A percentile compares a stretch with the other conserved stretches of the same genome.
These are phyloP conservation scores for Leptoclinus maculatus DNA, from an alignment of 2,797 vertebrate species.

Conservation along the genomic window DNA sequence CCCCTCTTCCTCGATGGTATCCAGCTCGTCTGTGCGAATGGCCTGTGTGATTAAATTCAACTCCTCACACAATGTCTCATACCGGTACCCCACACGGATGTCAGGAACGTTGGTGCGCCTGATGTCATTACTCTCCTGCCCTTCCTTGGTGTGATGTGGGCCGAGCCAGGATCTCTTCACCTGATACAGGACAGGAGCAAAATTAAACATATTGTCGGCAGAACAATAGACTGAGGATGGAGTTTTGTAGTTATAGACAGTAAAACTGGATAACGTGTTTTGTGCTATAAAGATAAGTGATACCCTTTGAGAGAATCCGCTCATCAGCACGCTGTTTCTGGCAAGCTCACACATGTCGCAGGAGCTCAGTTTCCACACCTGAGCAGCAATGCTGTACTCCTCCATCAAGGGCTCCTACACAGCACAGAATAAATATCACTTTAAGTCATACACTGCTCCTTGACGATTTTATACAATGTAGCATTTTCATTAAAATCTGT, in stretches of 20 bases:
- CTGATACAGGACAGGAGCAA: slow-evolving; percentile 69
- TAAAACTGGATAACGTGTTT: background rate
- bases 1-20: slow-evolving; percentile 90
- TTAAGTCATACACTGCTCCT: background rate
- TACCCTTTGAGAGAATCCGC: slow-evolving; percentile 96
- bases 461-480: background rate
- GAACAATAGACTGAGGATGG: background rate
- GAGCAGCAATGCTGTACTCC: slow-evolving; percentile 98
- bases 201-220: background rate
- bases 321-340: slow-evolving; percentile 98
- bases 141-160: slow-evolving; percentile 90
- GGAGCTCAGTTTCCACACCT: slow-evolving; percentile 98
- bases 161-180: slow-evolving; percentile 96
- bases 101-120: slow-evolving; percentile 96
- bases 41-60: slow-evolving; percentile 95
- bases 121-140: slow-evolving; percentile 94
- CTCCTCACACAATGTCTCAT: slow-evolving; percentile 97
- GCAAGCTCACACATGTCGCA: slow-evolving; percentile 98
- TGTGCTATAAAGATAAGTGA: background rate
- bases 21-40: slow-evolving; percentile 91
- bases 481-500: background rate
- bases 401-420: slow-evolving; percentile 94
- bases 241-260: background rate
- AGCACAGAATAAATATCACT: background rate
- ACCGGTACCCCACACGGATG: slow-evolving; percentile 94